Evolutionary conservation across 92 coral and sea anemone genomes (phyloP).

Genomic region (Phenganax stokvisi): DNA sequence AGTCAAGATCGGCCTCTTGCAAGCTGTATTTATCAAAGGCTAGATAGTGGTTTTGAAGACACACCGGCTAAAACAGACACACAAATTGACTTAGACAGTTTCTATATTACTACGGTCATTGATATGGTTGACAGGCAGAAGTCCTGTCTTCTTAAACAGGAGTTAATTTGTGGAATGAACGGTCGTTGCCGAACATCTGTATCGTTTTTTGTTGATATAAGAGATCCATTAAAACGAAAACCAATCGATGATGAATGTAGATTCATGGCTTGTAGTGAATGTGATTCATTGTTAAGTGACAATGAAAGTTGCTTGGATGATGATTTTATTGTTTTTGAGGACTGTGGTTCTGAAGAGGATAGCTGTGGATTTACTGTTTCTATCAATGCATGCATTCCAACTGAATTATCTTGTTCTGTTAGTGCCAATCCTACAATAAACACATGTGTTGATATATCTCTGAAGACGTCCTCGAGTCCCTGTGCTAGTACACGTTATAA

Average conservation of each 20-base stretch:
- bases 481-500: background rate
- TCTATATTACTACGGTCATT: background rate
- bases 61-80: background rate
- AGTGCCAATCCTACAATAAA: slow-evolving; percentile 3
- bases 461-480: background rate
- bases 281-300: slow-evolving; percentile 12
- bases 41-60: slow-evolving; percentile 6
- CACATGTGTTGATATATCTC: background rate
- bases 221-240: background rate
- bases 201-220: slow-evolving; percentile 14
- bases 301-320: background rate
- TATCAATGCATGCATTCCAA: background rate
- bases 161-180: background rate
- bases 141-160: background rate
- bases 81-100: slow-evolving; percentile 9
- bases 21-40: background rate
- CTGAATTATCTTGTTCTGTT: background rate
- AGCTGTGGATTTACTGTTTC: background rate
- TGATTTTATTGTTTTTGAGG: slow-evolving; percentile 27
- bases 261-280: background rate
- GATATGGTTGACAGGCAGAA: slow-evolving; percentile 13
- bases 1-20: slow-evolving; percentile 2
- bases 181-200: background rate
- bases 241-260: slow-evolving; percentile 8
- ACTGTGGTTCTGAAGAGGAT: background rate